phyloP scores from a whole-genome alignment of 2,113 vertebrate species.

The Osmerus eperlanus region DNA sequence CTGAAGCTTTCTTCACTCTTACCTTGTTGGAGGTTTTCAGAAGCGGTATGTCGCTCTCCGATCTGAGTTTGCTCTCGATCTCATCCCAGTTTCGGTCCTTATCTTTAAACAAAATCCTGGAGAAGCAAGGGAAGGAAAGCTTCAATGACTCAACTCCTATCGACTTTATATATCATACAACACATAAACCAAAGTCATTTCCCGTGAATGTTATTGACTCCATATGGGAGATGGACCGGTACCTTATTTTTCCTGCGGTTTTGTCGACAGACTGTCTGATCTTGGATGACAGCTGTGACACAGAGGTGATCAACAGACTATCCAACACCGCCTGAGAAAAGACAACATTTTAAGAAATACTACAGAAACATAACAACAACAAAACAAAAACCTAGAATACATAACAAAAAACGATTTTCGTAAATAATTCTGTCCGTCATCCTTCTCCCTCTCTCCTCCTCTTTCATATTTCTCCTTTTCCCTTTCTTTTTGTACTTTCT shows the following conservation, averaged over 20 bases:
- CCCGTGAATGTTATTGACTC: neutral
- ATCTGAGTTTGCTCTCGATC: constrained; percentile 88
- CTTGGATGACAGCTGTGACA: constrained; percentile 93
- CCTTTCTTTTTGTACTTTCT: neutral
- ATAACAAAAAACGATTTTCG: constrained; percentile 4
- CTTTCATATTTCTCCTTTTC: neutral
- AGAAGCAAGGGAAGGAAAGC: constrained; percentile 25
- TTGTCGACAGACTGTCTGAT: constrained; percentile 94
- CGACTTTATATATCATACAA: neutral
- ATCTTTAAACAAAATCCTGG: constrained; percentile 95
- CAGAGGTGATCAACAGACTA: constrained; percentile 89
- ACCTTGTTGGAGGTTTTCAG: constrained; percentile 97
- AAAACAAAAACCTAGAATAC: constrained; percentile 10
- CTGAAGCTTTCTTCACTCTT: constrained; percentile 10
- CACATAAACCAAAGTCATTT: neutral
- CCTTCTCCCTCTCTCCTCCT: neutral
- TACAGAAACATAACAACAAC: neutral
- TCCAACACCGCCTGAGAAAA: constrained; percentile 88
- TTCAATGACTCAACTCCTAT: neutral
- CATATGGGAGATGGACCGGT: constrained; percentile 1
- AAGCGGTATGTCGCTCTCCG: constrained; percentile 90
- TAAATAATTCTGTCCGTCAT: neutral
- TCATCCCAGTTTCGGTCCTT: constrained; percentile 98
- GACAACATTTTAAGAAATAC: neutral
- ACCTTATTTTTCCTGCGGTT: constrained; percentile 97